Evolutionary conservation across 2,888 invertebrate species (phyloP).

Genomic region (Tetheella fluctuosa): DNA sequence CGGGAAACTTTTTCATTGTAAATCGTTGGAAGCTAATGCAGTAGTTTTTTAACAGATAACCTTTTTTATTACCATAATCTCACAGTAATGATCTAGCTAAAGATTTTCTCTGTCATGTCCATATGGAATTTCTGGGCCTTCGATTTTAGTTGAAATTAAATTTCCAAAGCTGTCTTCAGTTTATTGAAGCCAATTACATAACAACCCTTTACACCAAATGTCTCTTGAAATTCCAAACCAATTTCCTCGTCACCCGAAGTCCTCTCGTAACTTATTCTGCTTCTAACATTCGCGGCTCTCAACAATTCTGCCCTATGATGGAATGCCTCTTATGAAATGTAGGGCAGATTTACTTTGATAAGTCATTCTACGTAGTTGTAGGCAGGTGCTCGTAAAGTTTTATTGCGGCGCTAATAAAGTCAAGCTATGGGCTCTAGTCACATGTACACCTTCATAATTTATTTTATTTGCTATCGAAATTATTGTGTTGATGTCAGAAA

Average conservation of each 20-base stretch:
- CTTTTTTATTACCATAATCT: too few species aligned
- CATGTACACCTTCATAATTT: slow-evolving; percentile 12
- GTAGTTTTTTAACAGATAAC: too few species aligned
- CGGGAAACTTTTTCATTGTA: too few species aligned
- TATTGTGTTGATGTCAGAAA: neutral
- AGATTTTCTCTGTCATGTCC: too few species aligned
- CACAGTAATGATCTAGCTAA: too few species aligned
- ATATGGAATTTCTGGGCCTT: too few species aligned
- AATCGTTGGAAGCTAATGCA: too few species aligned
- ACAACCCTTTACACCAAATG: neutral
- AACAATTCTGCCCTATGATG: neutral
- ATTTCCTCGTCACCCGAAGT: neutral
- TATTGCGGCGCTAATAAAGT: slow-evolving; percentile 45
- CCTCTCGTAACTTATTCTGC: neutral
- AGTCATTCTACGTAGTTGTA: slow-evolving; percentile 33
- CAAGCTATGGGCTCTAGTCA: neutral
- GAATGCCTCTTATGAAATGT: slow-evolving; percentile 1
- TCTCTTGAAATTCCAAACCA: neutral
- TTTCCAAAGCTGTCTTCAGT: neutral
- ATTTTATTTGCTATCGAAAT: slow-evolving; percentile 13
- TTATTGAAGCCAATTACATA: neutral
- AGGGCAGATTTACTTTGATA: slow-evolving; percentile 24
- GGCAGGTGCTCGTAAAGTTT: slow-evolving; percentile 33
- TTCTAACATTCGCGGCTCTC: neutral
- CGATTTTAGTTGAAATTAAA: neutral